Evolutionary conservation across 2,797 vertebrate genomes (phyloP).

Genomic region (Melopsittacus undulatus): DNA sequence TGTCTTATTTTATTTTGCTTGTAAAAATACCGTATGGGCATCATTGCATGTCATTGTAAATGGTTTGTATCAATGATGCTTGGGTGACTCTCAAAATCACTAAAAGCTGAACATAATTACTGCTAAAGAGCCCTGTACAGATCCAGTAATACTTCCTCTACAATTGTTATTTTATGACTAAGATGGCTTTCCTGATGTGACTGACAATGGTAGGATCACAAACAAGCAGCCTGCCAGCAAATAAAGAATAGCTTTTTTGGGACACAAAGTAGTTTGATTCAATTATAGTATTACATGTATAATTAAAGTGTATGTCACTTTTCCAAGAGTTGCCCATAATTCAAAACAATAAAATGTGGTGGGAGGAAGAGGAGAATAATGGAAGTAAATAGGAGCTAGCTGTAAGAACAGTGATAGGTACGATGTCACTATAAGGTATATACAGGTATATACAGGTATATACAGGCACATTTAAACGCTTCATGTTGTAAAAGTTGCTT

Average conservation of each 20-base stretch:
- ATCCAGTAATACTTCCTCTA: conserved; percentile 17
- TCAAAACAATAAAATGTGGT: not conserved
- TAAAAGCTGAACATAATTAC: conserved; percentile 61
- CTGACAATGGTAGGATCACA: conserved; percentile 19
- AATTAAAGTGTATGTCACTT: not conserved
- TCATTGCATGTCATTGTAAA: conserved; percentile 46
- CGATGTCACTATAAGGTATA: not conserved
- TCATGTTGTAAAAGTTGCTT: not conserved
- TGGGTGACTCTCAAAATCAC: conserved; percentile 38
- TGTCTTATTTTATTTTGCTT: conserved; percentile 52
- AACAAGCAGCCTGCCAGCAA: conserved; percentile 29
- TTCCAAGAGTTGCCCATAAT: conserved; percentile 8
- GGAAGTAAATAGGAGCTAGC: not conserved
- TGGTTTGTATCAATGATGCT: conserved; percentile 51
- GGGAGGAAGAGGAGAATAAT: not conserved
- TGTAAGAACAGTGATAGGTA: not conserved
- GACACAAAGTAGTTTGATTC: conserved; percentile 35
- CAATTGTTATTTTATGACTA: conserved; percentile 25
- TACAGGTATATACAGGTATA: not conserved
- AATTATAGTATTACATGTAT: conserved; percentile 13
- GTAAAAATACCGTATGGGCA: conserved; percentile 28
- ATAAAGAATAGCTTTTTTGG: not conserved
- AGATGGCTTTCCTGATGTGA: conserved; percentile 34
- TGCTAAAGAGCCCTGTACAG: conserved; percentile 1
- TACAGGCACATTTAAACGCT: not conserved